A percentile compares a stretch with the other conserved stretches of the same genome.
Evolutionary conservation across 1,140 invertebrate species (phyloP).

Genomic region (Eriocheir sinensis): DNA sequence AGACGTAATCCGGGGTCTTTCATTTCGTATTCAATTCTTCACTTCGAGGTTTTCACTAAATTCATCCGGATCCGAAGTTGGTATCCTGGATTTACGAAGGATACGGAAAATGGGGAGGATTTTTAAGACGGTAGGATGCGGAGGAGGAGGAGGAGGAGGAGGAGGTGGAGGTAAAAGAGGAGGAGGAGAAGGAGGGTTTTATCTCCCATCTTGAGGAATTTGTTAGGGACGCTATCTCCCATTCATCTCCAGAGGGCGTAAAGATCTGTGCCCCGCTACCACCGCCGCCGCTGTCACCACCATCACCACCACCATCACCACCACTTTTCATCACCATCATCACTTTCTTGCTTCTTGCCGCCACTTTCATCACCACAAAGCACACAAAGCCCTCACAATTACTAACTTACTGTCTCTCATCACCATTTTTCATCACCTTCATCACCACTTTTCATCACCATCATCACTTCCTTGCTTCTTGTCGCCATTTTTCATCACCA

Average conservation of each 20-base stretch:
- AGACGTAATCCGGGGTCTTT: not conserved
- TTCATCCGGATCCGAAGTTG: not conserved
- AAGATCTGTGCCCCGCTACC: not conserved
- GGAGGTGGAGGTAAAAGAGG: not conserved
- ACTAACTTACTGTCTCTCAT: no score
- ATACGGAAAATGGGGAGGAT: not conserved
- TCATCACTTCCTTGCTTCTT: no score
- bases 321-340: no score
- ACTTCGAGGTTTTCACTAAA: not conserved
- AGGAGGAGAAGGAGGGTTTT: constrained; percentile 2
- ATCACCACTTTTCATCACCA: no score
- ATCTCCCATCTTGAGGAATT: constrained; percentile 61
- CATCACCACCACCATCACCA: constrained; percentile 13
- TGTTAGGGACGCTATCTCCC: constrained; percentile 52
- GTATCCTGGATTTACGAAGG: not conserved
- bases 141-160: constrained; percentile 28
- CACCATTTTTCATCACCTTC: no score
- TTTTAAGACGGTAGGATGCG: not conserved
- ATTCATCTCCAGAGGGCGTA: constrained; percentile 42
- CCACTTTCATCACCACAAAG: not conserved
- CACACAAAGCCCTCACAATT: no score
- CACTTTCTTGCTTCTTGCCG: not conserved
- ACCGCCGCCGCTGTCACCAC: not conserved
- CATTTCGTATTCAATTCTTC: not conserved
- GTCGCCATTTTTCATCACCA: no score